These are phyloP conservation scores for Umimayanthus kanabou DNA, from an alignment of 92 coral and sea anemone species.

Conservation along the genomic window DNA sequence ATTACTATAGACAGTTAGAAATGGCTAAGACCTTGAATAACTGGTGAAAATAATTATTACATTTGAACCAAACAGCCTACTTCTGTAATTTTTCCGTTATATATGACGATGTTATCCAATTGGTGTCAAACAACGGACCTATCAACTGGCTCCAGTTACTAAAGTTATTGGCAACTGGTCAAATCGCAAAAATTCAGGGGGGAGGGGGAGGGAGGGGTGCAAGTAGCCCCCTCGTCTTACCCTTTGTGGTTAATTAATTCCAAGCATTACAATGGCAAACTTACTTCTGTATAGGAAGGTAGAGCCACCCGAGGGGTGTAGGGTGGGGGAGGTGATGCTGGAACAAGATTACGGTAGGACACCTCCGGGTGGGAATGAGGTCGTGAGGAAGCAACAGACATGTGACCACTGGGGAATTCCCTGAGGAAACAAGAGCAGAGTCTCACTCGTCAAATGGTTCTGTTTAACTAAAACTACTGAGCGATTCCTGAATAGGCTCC, in stretches of 20 bases:
- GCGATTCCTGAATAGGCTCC: neutral
- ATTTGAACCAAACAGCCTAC: too few relatives aligned
- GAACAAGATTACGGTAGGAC: conserved; percentile 35
- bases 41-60: too few relatives aligned
- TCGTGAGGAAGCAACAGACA: conserved; percentile 46
- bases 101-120: too few relatives aligned
- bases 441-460: neutral
- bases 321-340: conserved; percentile 65
- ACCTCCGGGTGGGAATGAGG: conserved; percentile 42
- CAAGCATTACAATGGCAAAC: neutral
- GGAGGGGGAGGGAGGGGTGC: neutral
- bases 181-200: too few relatives aligned
- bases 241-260: neutral
- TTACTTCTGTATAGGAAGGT: conserved; percentile 34
- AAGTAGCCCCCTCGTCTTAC: neutral
- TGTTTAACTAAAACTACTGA: neutral
- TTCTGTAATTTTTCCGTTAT: too few relatives aligned
- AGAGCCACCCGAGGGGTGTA: conserved; percentile 51
- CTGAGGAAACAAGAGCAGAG: conserved; percentile 34
- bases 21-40: too few relatives aligned
- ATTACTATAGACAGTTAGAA: too few relatives aligned
- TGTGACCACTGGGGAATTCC: conserved; percentile 70
- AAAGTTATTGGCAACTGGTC: too few relatives aligned
- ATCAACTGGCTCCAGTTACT: too few relatives aligned
- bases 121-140: too few relatives aligned